Base-by-base conservation (phyloP, 2,888 invertebrate genomes). In the Sialis lutaria region DNA sequence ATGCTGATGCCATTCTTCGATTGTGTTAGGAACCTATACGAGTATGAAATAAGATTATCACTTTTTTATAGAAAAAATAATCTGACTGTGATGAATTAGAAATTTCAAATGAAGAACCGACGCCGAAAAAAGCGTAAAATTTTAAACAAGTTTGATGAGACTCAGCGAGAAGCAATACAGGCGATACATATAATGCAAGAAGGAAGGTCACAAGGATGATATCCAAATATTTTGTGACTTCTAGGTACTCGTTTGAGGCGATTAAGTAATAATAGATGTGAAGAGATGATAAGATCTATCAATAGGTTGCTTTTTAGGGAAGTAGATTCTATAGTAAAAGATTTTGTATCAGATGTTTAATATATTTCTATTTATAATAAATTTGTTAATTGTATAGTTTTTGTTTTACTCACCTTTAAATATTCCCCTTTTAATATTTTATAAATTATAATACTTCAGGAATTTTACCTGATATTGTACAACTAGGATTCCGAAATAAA, bases 381-480 rank as follows among this genome's bases (percentile, higher is more conserved):
- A 13, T 7, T 7, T 7, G 2, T 9, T 40, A 12, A 2, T 40
- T 35, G 9, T 35, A 10, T 10, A n/a, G 4, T 35, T n/a, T n/a
- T n/a, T n/a, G 35, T 35, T 35, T 41, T 33, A 45, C 37, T 41
- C 49, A 50, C 50, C 44, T 50, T 50, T 30, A 50, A 44, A 35
- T 43, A 46, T 46, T 46, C 37, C 22, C 45, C 40, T 12, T 44
- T 40, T 31, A 50, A 40, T 32, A 43, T 32, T 5, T 49, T 9
- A 6, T 46, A 42, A 10, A 50, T 22, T 37, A n/a, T 2, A 10
- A 43, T 32, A 40, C 47, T 48, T 49, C 48, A 9, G 39, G 33
- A 12, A 49, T 32, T 39, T 48, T 50, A 43, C 46, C 34, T 33
- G 44, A 44, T 9, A 46, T 48, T 37, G 35, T 46, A 30, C 48